A percentile compares a stretch with the other conserved stretches of the same genome.
phyloP scores from a whole-genome alignment of 1,140 invertebrate genomes.

The Drosophila prosaltans region DNA sequence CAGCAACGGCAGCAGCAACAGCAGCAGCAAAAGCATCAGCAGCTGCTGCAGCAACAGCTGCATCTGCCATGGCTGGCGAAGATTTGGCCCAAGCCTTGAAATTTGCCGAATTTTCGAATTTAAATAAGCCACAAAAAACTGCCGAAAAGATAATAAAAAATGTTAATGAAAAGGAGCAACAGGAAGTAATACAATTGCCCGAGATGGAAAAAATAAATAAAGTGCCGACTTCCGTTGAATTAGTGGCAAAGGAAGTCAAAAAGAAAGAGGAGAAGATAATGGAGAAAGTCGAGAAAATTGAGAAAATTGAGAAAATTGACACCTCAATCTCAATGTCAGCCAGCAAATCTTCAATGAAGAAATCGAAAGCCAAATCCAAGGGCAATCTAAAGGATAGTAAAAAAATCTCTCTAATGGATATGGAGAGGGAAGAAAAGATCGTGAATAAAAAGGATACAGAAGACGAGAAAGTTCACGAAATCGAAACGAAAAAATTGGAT shows the following conservation, averaged over 20 bases:
- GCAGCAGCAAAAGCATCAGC: conserved; percentile 23
- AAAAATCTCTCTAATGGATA: conserved; percentile 13
- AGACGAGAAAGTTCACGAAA: background rate
- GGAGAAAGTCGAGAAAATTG: background rate
- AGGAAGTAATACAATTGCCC: conserved; percentile 13
- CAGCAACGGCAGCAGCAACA: conserved; percentile 69
- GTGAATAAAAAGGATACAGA: background rate
- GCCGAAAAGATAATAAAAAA: background rate
- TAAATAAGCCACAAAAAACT: conserved; percentile 59
- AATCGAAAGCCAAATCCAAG: conserved; percentile 18
- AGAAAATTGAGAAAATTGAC: conserved; percentile 1
- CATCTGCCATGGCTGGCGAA: conserved; percentile 45
- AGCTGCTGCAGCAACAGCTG: conserved; percentile 50
- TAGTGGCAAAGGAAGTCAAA: conserved; percentile 35
- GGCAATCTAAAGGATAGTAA: conserved; percentile 36
- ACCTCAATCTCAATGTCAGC: background rate
- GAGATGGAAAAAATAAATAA: conserved; percentile 3
- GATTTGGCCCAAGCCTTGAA: conserved; percentile 55
- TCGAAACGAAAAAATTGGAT: background rate
- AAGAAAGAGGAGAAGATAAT: conserved; percentile 35
- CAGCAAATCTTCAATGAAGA: background rate
- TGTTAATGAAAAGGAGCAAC: background rate
- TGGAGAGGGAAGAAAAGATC: conserved; percentile 8
- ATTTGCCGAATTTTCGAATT: conserved; percentile 59
- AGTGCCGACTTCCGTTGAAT: background rate